Base-by-base conservation (phyloP, 2,113 vertebrate species). In the Calidris pugnax region DNA sequence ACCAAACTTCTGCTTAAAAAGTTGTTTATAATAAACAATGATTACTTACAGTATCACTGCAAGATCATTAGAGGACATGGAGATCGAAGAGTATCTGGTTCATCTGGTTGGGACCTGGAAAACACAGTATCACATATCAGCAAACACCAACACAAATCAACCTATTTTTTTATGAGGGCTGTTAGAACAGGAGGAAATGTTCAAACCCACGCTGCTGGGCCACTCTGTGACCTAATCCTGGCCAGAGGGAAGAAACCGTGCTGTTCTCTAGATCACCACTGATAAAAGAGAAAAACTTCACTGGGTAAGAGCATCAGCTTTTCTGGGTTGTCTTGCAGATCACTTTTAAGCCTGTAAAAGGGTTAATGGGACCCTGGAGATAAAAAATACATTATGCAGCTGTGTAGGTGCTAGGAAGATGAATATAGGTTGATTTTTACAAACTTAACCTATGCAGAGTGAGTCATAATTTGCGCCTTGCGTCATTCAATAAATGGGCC, bases 391-490 rank as follows among this genome's bases (percentile, higher is more conserved):
- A 90, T 96, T 82, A 77, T 80, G 93, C 86, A 95, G 94, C 94
- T 96, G 85, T 83, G 95, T 95, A 97, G 96, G 96, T 96, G 94
- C 86, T 75, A 7, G 3, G 59, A 91, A 90, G 92, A 95, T 77
- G 89, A 96, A 95, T 90, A 95, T 85, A 91, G 48, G 93, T 90
- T 89, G 90, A 80, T 90, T 96, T 96, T 94, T 77, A 88, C 84
- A 82, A 93, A 95, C 79, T 73, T 84, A 94, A 95, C 93, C 91
- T 95, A 92, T 91, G 88, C 75, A 76, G 81, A 56, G 18, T 97
- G 97, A 97, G 78, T 97, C 96, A 97, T 91, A 76, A 97, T 90
- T 85, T 85, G 79, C 37, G 95, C 94, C 69, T 94, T 92, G 87
- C 51, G 22, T 96, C 95, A 96, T 67, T 93, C 82, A 93, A 80